These are phyloP conservation scores for Apomyelois bistriatella DNA, from an alignment of 2,888 invertebrate genomes.

Conservation along the genomic window DNA sequence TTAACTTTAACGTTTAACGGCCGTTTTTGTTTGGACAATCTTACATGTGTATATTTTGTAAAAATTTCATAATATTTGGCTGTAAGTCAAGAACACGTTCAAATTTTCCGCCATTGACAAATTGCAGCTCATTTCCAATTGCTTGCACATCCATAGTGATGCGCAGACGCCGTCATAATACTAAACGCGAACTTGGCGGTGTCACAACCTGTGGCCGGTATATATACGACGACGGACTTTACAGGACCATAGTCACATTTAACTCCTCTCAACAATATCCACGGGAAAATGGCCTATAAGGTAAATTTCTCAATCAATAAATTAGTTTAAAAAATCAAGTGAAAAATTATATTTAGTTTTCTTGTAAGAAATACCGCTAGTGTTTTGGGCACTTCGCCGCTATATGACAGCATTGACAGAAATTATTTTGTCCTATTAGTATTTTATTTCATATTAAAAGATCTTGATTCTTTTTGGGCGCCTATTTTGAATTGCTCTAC, in stretches of 20 bases:
- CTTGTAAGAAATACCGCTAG: too few relatives aligned
- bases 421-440: too few relatives aligned
- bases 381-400: too few relatives aligned
- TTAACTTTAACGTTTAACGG: too few relatives aligned
- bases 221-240: slow-evolving; percentile 57
- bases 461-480: too few relatives aligned
- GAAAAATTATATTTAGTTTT: too few relatives aligned
- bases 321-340: too few relatives aligned
- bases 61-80: slow-evolving; percentile 61
- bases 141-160: slow-evolving; percentile 67
- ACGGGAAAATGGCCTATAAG: slow-evolving; percentile 66
- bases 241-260: slow-evolving; percentile 64
- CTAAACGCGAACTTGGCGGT: slow-evolving; percentile 66
- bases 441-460: too few relatives aligned
- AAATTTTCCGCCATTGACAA: slow-evolving; percentile 72
- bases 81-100: slow-evolving; percentile 63
- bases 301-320: slow-evolving; percentile 27
- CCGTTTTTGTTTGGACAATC: too few relatives aligned
- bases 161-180: slow-evolving; percentile 62
- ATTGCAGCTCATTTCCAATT: slow-evolving; percentile 72
- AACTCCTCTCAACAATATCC: slow-evolving; percentile 52
- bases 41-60: slow-evolving; percentile 22
- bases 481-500: too few relatives aligned
- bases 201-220: slow-evolving; percentile 60
- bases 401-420: too few relatives aligned